These are phyloP conservation scores for Pardosa pseudoannulata DNA, from an alignment of 2,888 invertebrate genomes.

Conservation along the genomic window DNA sequence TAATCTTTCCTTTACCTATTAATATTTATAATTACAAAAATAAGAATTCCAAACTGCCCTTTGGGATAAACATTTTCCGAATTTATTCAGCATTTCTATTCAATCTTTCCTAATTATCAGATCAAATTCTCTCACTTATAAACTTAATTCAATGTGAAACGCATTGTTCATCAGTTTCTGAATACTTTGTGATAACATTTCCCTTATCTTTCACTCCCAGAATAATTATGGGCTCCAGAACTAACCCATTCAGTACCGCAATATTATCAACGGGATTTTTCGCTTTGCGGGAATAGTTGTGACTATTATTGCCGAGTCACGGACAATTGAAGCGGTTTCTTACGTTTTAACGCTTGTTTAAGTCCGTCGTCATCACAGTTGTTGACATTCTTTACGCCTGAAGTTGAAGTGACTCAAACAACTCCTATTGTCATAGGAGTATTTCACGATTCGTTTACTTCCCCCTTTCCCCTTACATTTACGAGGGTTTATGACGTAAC, in stretches of 20 bases:
- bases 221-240: background rate
- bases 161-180: background rate
- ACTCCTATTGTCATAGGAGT: conserved; percentile 29
- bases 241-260: background rate
- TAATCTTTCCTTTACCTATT: too few species aligned
- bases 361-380: conserved; percentile 22
- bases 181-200: background rate
- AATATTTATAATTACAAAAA: too few species aligned
- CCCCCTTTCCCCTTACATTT: conserved; percentile 15
- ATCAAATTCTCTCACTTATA: background rate
- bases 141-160: background rate
- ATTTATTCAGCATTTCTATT: background rate
- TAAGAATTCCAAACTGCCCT: background rate
- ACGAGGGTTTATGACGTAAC: conserved; percentile 34
- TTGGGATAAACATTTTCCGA: background rate
- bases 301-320: background rate
- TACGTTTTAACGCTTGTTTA: conserved; percentile 18
- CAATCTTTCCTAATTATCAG: background rate
- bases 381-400: conserved; percentile 39
- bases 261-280: conserved; percentile 1
- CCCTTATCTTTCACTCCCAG: background rate
- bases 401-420: conserved; percentile 15
- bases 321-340: background rate
- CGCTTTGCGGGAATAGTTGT: background rate
- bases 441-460: conserved; percentile 43